Evolutionary conservation across 2,113 vertebrate species (phyloP).

Genomic region (Cnemophilus loriae): DNA sequence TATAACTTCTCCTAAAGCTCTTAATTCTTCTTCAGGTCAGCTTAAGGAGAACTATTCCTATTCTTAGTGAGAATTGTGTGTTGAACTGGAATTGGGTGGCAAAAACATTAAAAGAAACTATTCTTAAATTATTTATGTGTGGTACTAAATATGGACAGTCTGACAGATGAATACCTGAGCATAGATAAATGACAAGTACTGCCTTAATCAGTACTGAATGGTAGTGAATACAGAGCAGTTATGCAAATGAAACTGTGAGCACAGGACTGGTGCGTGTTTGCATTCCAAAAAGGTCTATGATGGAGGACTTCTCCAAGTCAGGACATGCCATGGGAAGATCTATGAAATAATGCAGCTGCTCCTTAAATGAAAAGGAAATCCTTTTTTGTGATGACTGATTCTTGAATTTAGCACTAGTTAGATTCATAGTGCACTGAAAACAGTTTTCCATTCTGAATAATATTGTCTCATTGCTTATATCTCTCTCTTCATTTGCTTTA

Average conservation of each 20-base stretch:
- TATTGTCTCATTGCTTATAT: not conserved
- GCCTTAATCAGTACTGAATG: not conserved
- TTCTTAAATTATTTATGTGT: not conserved
- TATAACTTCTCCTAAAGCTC: not conserved
- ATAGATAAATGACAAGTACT: not conserved
- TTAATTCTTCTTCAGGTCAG: not conserved
- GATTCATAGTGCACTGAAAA: not conserved
- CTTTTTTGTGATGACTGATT: not conserved
- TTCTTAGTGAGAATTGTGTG: not conserved
- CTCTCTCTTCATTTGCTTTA: not conserved
- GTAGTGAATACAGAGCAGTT: not conserved
- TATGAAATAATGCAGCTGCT: not conserved
- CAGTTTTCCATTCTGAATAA: not conserved
- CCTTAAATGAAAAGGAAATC: not conserved
- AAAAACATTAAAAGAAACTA: not conserved
- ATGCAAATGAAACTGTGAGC: not conserved
- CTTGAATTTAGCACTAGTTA: not conserved
- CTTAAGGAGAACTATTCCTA: not conserved
- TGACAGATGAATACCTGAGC: not conserved
- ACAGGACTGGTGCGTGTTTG: not conserved
- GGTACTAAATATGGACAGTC: not conserved
- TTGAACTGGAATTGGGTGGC: not conserved
- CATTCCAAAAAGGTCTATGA: not conserved
- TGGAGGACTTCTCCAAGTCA: not conserved
- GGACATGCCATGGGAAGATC: rapidly evolving